Percentiles rank a stretch among this genome's conserved stretches.
These are phyloP conservation scores for Oreochromis spilurus DNA, from an alignment of 2,113 vertebrate genomes.

Conservation along the genomic window DNA sequence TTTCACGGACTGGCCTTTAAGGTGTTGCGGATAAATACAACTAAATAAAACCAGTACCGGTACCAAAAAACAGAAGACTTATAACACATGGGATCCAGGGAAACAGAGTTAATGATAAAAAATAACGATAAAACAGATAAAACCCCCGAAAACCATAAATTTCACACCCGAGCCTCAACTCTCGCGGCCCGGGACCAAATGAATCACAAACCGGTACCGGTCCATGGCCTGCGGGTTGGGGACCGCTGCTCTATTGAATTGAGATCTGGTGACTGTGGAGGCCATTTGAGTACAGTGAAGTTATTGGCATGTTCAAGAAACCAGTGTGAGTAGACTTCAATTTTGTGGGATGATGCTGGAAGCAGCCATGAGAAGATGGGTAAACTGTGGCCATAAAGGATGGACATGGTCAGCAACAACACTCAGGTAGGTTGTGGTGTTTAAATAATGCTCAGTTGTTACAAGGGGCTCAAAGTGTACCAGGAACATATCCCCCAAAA, in stretches of 20 bases:
- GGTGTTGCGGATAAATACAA: no score
- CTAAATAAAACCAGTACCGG: no score
- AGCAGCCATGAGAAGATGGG: background rate
- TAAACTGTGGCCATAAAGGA: background rate
- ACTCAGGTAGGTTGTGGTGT: background rate
- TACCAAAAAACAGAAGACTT: no score
- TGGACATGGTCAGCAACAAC: rapidly evolving
- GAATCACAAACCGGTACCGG: background rate
- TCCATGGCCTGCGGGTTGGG: background rate
- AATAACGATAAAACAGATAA: no score
- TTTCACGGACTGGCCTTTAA: no score
- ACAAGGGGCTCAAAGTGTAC: background rate
- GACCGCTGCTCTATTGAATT: background rate
- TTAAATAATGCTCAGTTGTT: background rate
- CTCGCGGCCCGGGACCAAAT: no score
- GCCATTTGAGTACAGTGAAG: rapidly evolving
- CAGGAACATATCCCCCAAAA: background rate
- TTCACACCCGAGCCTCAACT: no score
- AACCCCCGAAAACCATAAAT: no score
- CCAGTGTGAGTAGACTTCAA: background rate
- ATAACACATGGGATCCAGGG: no score
- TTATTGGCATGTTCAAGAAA: background rate
- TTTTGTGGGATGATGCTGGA: background rate
- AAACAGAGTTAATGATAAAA: no score
- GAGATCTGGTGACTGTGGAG: background rate